Evolutionary conservation across 1,140 invertebrate genomes (phyloP).

Genomic region (Bombus turneri): DNA sequence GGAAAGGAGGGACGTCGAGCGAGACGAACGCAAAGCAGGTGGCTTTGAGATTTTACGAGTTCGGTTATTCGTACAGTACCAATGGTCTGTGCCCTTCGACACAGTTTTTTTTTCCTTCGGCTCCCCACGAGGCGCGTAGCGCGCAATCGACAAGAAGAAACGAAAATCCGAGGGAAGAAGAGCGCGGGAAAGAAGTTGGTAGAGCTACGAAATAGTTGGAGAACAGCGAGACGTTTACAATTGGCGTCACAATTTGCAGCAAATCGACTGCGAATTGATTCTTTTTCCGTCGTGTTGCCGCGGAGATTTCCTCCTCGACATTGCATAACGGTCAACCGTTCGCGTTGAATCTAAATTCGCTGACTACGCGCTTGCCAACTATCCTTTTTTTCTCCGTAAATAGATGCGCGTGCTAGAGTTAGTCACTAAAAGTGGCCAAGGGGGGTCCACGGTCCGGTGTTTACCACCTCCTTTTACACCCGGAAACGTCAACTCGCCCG

Average conservation of each 20-base stretch:
- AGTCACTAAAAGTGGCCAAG: conserved; percentile 46
- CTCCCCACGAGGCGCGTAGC: not conserved
- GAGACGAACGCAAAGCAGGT: conserved; percentile 34
- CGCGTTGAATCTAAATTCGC: conserved; percentile 66
- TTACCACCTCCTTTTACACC: conserved; percentile 52
- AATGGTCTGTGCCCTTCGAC: not conserved
- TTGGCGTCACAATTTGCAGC: conserved; percentile 21
- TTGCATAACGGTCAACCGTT: conserved; percentile 56
- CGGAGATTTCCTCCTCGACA: conserved; percentile 53
- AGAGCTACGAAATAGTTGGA: not conserved
- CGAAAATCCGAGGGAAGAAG: not conserved
- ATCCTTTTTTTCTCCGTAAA: conserved; percentile 64
- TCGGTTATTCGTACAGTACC: conserved; percentile 28
- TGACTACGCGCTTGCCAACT: conserved; percentile 60
- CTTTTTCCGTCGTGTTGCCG: not conserved
- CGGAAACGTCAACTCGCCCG: conserved; percentile 45
- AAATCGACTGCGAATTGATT: conserved; percentile 16
- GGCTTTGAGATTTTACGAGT: conserved; percentile 29
- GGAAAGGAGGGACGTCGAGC: not conserved
- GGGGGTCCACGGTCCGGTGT: conserved; percentile 52
- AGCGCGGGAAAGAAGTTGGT: not conserved
- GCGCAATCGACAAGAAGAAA: not conserved
- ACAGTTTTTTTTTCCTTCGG: too few species aligned
- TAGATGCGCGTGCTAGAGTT: conserved; percentile 60
- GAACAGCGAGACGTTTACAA: conserved; percentile 6